These are phyloP conservation scores for Mixornis gularis DNA, from an alignment of 2,113 vertebrate genomes.

Conservation along the genomic window DNA sequence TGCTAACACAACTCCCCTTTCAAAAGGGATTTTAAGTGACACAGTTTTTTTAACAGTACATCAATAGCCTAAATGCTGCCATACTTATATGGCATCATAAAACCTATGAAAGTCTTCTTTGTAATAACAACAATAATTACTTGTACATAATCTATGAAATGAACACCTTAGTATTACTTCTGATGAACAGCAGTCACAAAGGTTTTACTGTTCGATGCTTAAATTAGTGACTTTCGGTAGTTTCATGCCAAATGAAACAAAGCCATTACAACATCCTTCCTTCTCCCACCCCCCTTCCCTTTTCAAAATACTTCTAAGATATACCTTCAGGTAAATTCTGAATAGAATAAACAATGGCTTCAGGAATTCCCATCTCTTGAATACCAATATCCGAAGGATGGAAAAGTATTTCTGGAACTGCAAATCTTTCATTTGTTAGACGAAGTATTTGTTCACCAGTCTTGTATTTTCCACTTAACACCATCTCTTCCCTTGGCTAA, in stretches of 20 bases:
- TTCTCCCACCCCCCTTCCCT: not conserved
- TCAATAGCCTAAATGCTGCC: not conserved
- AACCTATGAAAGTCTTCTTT: not conserved
- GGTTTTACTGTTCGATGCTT: not conserved
- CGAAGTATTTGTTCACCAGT: slow-evolving; percentile 94
- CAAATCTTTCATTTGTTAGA: slow-evolving; percentile 92
- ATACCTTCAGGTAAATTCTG: slow-evolving; percentile 91
- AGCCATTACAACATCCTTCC: not conserved
- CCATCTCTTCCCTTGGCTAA: slow-evolving; percentile 93
- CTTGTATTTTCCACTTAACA: slow-evolving; percentile 93
- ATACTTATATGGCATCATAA: not conserved
- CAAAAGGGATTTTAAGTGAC: not conserved
- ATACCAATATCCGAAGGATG: slow-evolving; percentile 95
- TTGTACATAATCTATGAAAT: not conserved
- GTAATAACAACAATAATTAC: not conserved
- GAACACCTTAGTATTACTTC: not conserved
- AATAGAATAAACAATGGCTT: slow-evolving; percentile 90
- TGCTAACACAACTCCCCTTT: not conserved
- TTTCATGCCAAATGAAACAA: not conserved
- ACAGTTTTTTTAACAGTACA: not conserved
- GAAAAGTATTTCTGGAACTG: slow-evolving; percentile 95
- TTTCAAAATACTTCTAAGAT: not conserved
- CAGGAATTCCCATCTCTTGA: slow-evolving; percentile 97
- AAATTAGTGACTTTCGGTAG: not conserved
- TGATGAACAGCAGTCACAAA: not conserved